Percentiles rank a stretch among this genome's conserved stretches.
Conservation (phyloP, 2,797 vertebrate species). For the Vespertilio murinus region DNA sequence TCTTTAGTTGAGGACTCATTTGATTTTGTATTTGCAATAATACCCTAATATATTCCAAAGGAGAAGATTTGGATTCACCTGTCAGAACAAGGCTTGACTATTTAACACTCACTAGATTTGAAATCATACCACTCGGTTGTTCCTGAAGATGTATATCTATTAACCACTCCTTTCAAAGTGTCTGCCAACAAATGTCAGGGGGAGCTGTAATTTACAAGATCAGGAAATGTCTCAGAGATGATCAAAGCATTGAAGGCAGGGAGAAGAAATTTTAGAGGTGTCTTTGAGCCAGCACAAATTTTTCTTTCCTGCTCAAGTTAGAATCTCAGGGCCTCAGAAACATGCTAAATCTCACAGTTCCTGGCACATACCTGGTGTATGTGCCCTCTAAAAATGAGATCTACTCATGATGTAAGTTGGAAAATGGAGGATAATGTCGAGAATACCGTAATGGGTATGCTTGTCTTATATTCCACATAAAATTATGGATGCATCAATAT, state of each 20-base stretch:
- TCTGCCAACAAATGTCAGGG: constrained; percentile 40
- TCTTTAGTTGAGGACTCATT: constrained; percentile 6
- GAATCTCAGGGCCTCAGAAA: not conserved
- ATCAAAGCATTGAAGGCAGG: constrained; percentile 1
- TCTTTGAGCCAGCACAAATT: constrained; percentile 25
- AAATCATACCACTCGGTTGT: constrained; percentile 28
- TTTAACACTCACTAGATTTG: constrained; percentile 4
- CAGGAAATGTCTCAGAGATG: constrained; percentile 48
- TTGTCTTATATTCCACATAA: not conserved
- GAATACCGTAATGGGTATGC: not conserved
- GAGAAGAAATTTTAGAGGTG: constrained; percentile 27
- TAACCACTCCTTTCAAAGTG: constrained; percentile 31
- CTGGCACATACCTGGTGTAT: not conserved
- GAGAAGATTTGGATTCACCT: constrained; percentile 30
- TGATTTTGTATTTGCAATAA: constrained; percentile 55
- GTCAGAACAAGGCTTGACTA: constrained; percentile 33
- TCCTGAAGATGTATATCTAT: constrained; percentile 49
- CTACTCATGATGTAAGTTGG: not conserved
- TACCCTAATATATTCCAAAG: not conserved
- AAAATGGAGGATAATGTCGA: constrained; percentile 12
- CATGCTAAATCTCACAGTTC: not conserved
- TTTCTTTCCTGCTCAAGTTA: constrained; percentile 13
- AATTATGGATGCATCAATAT: constrained; percentile 11
- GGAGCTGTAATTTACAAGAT: constrained; percentile 8
- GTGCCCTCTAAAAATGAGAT: not conserved